Conservation (phyloP, 1,140 invertebrate genomes). For the Bradysia coprophila region DNA sequence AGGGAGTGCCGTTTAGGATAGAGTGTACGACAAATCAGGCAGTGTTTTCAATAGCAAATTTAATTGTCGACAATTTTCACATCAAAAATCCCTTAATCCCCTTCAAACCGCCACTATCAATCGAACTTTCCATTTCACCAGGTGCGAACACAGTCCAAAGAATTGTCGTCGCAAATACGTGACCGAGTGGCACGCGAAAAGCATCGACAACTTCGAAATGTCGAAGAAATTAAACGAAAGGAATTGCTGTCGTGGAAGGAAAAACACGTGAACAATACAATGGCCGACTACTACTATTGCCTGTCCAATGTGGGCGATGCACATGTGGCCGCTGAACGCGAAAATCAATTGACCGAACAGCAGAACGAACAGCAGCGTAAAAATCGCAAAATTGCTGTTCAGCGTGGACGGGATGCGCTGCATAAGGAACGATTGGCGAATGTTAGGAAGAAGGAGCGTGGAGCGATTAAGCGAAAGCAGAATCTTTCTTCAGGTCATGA, state of each 20-base stretch:
- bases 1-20: no score
- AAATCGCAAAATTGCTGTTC: background rate
- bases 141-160: conserved; percentile 18
- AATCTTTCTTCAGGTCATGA: no score
- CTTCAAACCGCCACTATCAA: no score
- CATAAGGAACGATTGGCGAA: no score
- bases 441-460: no score
- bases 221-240: conserved; percentile 11
- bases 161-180: conserved; percentile 13
- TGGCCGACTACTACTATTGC: conserved; percentile 13
- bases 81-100: no score
- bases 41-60: no score
- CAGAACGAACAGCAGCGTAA: background rate
- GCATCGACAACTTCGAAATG: conserved; percentile 9
- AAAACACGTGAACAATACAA: conserved; percentile 14
- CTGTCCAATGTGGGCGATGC: conserved; percentile 17
- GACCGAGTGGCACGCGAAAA: conserved; percentile 13
- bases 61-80: no score
- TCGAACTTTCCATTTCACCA: no score
- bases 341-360: conserved; percentile 6
- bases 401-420: background rate
- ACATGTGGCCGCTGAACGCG: conserved; percentile 13
- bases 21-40: no score
- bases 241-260: conserved; percentile 17
- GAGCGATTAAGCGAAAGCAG: no score